Base-by-base conservation (phyloP, 2,113 vertebrate genomes). In the Corapipo altera region DNA sequence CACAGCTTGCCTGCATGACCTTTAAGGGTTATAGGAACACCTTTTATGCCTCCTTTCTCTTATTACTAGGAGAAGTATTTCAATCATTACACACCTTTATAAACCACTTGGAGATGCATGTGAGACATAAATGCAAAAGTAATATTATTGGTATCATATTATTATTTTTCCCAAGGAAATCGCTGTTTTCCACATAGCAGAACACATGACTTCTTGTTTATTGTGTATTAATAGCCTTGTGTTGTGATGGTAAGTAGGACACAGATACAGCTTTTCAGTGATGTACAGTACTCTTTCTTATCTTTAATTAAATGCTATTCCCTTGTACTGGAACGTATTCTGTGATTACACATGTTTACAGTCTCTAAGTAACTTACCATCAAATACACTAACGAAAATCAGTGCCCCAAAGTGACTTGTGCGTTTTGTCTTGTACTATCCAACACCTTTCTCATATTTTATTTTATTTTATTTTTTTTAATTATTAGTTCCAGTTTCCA, bases 301-400 rank as follows among this genome's bases (percentile, higher is more conserved):
- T 88, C 95, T 93, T 96, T 97, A 97, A 97, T 97, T 96, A 97
- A 96, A 95, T 85, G 82, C 54, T 93, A 93, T 93, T 94, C 88
- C 79, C 93, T 91, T 88, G 82, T 89, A 94, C 89, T 88, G 91
- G 84, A 93, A 80, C 23, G 13, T 46, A 41, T 19, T 76, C 43
- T 88, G 81, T 89, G 95, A 83, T 92, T 85, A 79, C 62, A 88
- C 55, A 37, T 54, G n/a, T 89, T 97, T 82, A 73, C 65, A 35
- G 52, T 72, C 55, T 37, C 27, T 88, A 73, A 54, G 85, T 87
- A 88, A 81, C 69, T 66, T 67, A 54, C 84, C 32, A 52, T 75
- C 79, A 58, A 93, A 95, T 71, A 37, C 70, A 49, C 55, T 61
- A 83, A 83, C 65, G 73, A 77, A 91, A 88, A 90, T 92, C n/a